Percentiles rank a stretch among this genome's conserved stretches.
Evolutionary conservation across 2,797 vertebrate genomes (phyloP).

Genomic region (Ibycter americanus): DNA sequence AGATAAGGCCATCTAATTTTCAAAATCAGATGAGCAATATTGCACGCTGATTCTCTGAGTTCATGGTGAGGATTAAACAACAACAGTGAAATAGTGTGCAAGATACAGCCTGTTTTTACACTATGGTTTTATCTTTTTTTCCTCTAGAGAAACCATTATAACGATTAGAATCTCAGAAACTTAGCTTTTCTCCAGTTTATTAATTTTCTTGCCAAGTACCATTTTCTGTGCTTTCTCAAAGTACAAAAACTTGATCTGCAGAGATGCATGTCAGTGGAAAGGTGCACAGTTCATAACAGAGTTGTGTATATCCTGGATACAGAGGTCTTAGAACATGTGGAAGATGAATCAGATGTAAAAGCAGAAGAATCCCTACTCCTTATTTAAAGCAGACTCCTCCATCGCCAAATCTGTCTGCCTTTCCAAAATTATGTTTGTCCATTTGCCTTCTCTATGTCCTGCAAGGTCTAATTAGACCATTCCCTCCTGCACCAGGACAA

Average conservation of each 20-base stretch:
- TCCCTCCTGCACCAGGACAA: neutral
- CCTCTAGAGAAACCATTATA: neutral
- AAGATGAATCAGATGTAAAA: neutral
- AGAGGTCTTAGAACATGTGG: neutral
- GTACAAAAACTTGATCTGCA: neutral
- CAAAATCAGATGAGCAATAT: neutral
- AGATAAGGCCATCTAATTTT: neutral
- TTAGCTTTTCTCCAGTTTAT: neutral
- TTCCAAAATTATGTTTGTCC: neutral
- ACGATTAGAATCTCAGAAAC: neutral
- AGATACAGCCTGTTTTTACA: neutral
- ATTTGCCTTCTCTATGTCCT: neutral
- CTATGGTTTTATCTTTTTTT: neutral
- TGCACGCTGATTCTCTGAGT: neutral
- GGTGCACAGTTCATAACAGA: neutral
- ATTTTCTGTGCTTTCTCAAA: neutral
- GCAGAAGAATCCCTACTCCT: neutral
- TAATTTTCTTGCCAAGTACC: neutral
- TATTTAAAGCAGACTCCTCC: neutral
- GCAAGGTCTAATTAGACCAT: neutral
- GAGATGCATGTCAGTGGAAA: neutral
- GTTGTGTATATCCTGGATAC: neutral
- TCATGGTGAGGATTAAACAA: neutral
- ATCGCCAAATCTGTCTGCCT: rapidly evolving
- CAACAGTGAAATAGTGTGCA: neutral